phyloP scores from a whole-genome alignment of 2,113 vertebrate species.

The Mystacornis crossleyi region DNA sequence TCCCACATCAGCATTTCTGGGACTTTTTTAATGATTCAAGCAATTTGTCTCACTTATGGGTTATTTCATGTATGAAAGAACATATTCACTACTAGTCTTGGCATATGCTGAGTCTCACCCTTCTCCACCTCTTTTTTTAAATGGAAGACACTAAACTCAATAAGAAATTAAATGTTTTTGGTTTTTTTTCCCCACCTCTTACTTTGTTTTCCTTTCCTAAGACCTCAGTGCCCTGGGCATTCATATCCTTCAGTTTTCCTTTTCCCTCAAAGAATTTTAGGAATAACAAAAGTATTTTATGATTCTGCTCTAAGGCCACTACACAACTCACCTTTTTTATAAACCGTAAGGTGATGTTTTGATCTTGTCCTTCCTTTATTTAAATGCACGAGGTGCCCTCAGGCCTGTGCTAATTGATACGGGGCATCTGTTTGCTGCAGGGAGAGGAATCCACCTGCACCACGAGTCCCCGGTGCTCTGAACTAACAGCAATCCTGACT shows the following conservation, averaged over 20 bases:
- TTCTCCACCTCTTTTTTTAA: background rate
- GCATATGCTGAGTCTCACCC: background rate
- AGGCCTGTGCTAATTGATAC: slow-evolving; percentile 52
- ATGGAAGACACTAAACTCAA: background rate
- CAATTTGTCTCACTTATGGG: slow-evolving; percentile 18
- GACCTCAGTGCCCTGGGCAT: background rate
- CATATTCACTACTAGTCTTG: background rate
- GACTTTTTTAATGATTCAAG: background rate
- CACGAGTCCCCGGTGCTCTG: background rate
- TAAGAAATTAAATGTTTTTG: background rate
- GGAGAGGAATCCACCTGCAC: background rate
- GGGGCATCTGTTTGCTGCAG: slow-evolving; percentile 11
- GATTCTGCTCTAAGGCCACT: background rate
- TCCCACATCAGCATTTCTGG: slow-evolving; percentile 2
- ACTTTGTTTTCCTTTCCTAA: background rate
- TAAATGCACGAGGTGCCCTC: slow-evolving; percentile 11
- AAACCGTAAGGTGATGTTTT: background rate
- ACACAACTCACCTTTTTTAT: background rate
- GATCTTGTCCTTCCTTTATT: background rate
- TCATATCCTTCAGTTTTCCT: background rate
- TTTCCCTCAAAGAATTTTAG: background rate
- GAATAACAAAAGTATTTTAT: background rate
- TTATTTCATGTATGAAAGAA: background rate
- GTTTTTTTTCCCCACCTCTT: background rate
- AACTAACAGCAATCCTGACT: background rate